Conservation (phyloP, 2,888 invertebrate genomes). For the Platypus cylindrus region DNA sequence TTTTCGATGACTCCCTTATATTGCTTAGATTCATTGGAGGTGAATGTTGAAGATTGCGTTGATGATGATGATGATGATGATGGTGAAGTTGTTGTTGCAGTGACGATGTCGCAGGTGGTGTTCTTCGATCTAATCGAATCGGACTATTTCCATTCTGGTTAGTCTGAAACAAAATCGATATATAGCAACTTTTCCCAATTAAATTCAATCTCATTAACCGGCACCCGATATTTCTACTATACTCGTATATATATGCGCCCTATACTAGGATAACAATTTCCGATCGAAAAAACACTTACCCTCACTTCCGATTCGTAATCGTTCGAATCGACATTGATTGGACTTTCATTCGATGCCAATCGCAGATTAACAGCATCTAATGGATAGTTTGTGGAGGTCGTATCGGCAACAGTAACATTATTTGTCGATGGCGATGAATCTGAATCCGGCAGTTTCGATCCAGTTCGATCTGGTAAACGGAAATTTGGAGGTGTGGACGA, state of each 20-base stretch:
- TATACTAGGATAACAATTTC: too few species aligned
- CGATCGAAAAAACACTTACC: slow-evolving; percentile 14
- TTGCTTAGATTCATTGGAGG: slow-evolving; percentile 33
- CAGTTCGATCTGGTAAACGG: slow-evolving; percentile 20
- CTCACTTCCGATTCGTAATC: slow-evolving; percentile 18
- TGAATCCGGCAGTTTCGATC: slow-evolving; percentile 24
- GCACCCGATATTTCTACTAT: too few species aligned
- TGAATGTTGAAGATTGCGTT: slow-evolving; percentile 25
- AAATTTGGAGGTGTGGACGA: slow-evolving; percentile 26
- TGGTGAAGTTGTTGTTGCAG: too few species aligned
- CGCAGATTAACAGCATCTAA: slow-evolving; percentile 23
- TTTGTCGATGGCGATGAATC: slow-evolving; percentile 20
- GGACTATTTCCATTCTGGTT: slow-evolving; percentile 22
- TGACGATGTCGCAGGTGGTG: slow-evolving; percentile 13
- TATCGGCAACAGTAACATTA: too few species aligned
- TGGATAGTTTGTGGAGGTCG: slow-evolving; percentile 22
- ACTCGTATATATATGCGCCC: too few species aligned
- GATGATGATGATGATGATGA: too few species aligned
- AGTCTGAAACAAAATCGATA: slow-evolving; percentile 13
- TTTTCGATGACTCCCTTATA: slow-evolving; percentile 22
- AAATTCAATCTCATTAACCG: too few species aligned
- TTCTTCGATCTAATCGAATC: slow-evolving; percentile 13
- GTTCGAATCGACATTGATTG: slow-evolving; percentile 28
- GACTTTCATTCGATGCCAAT: slow-evolving; percentile 25
- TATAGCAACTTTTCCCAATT: neutral